Conservation (phyloP, 2,888 invertebrate species). For the Rhodophaea formosa region DNA sequence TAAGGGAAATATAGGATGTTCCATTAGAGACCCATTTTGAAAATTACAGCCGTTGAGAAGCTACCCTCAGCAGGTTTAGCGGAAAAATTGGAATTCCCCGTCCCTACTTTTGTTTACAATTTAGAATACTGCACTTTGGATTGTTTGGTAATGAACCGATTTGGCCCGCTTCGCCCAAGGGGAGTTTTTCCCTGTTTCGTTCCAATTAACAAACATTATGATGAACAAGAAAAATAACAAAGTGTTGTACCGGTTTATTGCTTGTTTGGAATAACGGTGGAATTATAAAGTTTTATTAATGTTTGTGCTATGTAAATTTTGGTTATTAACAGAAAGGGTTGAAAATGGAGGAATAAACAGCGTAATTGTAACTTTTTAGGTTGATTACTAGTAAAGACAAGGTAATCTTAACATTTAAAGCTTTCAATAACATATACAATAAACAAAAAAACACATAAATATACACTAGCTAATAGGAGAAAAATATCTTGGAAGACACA, state of each 20-base stretch:
- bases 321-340: too few relatives aligned
- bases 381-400: too few relatives aligned
- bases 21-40: constrained; percentile 13
- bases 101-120: constrained; percentile 18
- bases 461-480: too few relatives aligned
- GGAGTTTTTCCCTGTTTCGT: constrained; percentile 8
- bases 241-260: background rate
- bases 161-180: constrained; percentile 10
- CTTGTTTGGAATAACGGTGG: background rate
- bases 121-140: constrained; percentile 17
- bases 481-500: too few relatives aligned
- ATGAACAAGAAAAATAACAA: constrained; percentile 10
- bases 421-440: too few relatives aligned
- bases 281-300: background rate
- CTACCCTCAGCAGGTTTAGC: constrained; percentile 11
- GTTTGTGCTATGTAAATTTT: background rate
- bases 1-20: constrained; percentile 1
- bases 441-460: too few relatives aligned
- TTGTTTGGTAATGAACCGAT: constrained; percentile 18
- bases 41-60: constrained; percentile 13
- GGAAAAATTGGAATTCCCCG: constrained; percentile 12
- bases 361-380: too few relatives aligned
- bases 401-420: too few relatives aligned
- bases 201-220: constrained; percentile 10
- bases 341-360: too few relatives aligned